Evolutionary conservation across 2,888 invertebrate species (phyloP).

Genomic region (Morpho deidamia): DNA sequence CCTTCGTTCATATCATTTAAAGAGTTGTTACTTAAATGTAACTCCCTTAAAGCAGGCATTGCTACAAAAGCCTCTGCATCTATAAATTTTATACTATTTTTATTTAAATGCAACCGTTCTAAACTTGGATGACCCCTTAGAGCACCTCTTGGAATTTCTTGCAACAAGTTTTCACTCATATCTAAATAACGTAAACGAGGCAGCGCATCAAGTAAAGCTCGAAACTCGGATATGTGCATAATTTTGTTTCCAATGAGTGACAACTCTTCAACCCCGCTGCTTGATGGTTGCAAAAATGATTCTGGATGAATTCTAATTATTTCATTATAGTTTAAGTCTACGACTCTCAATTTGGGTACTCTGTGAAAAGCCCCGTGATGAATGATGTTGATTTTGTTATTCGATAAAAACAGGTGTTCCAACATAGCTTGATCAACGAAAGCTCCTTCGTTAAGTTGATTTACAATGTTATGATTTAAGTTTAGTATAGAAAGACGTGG

Average conservation of each 20-base stretch:
- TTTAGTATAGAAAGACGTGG: conserved; percentile 84
- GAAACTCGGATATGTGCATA: conserved; percentile 84
- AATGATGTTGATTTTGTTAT: conserved; percentile 86
- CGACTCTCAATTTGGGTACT: conserved; percentile 83
- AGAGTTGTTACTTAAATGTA: conserved; percentile 90
- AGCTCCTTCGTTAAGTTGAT: conserved; percentile 84
- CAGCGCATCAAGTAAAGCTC: conserved; percentile 86
- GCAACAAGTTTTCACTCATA: conserved; percentile 86
- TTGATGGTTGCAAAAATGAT: conserved; percentile 86
- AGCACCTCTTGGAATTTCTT: conserved; percentile 87
- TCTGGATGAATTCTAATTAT: conserved; percentile 88
- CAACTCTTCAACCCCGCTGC: conserved; percentile 87
- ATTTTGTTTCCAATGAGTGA: conserved; percentile 87
- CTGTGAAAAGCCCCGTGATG: conserved; percentile 89
- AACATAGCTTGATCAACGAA: conserved; percentile 88
- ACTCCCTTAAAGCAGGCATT: conserved; percentile 89
- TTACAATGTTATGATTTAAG: conserved; percentile 85
- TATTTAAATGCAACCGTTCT: conserved; percentile 88
- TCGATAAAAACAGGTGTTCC: conserved; percentile 82
- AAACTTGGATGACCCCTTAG: conserved; percentile 88
- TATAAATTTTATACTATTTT: conserved; percentile 85
- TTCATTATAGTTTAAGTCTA: conserved; percentile 88
- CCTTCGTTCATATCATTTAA: conserved; percentile 84
- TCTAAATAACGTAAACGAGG: conserved; percentile 88
- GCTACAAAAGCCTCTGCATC: conserved; percentile 89